Percentiles rank a stretch among this genome's conserved stretches.
Conservation (phyloP, 2,113 vertebrate genomes). For the Stictonetta naevosa region DNA sequence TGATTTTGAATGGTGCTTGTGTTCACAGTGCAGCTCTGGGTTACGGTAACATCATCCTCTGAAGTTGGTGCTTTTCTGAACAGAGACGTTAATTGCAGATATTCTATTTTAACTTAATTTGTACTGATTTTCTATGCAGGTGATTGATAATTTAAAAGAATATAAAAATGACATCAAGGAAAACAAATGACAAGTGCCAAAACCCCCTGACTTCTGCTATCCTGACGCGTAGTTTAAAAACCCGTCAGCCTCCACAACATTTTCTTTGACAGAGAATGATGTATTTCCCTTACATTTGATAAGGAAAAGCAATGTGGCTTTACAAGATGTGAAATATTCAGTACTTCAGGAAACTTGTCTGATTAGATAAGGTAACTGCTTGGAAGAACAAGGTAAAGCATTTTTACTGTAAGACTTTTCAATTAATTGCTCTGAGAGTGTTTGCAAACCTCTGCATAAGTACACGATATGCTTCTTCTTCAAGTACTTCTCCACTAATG, state of each 20-base stretch:
- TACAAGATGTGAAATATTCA: background rate
- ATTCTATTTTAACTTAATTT: background rate
- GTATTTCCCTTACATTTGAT: background rate
- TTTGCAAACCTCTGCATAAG: background rate
- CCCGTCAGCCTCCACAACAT: background rate
- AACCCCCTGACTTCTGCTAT: rapidly evolving
- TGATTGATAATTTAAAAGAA: background rate
- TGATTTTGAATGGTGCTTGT: background rate
- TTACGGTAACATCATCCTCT: background rate
- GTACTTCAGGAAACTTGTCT: background rate
- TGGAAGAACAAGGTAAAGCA: background rate
- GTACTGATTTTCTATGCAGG: background rate
- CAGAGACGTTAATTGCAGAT: background rate
- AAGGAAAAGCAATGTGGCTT: background rate
- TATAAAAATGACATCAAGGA: background rate
- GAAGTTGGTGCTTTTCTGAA: background rate
- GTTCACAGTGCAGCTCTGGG: background rate
- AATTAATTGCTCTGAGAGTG: background rate
- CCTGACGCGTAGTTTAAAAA: background rate
- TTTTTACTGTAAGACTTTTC: background rate
- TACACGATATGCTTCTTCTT: background rate
- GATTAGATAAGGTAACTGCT: background rate
- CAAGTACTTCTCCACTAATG: background rate
- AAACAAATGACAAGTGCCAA: background rate
- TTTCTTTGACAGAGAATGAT: background rate